Conservation (phyloP, 2,797 vertebrate genomes). For the Neoniphon sammara region DNA sequence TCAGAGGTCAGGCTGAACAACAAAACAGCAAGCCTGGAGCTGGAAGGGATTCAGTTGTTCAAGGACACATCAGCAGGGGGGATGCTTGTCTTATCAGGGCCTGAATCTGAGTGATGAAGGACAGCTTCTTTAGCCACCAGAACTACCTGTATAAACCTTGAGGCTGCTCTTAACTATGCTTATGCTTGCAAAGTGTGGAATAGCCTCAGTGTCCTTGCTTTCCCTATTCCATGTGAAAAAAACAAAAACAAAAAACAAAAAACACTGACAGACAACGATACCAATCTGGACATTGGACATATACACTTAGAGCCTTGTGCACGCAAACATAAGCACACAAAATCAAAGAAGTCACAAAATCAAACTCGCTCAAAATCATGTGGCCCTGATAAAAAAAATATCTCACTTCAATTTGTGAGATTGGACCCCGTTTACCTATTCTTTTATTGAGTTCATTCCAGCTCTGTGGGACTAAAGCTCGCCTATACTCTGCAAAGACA, state of each 20-base stretch:
- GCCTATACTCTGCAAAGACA: neutral
- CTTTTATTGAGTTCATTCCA: slow-evolving; percentile 28
- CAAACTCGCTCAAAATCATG: slow-evolving; percentile 38
- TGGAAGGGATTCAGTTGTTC: no score
- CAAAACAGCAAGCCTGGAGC: no score
- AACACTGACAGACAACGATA: no score
- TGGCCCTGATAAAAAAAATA: slow-evolving; percentile 34
- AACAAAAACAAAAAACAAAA: no score
- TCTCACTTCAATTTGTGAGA: slow-evolving; percentile 28
- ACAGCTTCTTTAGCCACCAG: no score
- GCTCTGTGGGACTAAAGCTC: slow-evolving; percentile 9
- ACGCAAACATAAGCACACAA: slow-evolving; percentile 10
- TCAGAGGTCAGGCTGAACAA: no score
- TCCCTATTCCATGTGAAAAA: slow-evolving; percentile 42
- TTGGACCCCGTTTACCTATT: slow-evolving; percentile 22
- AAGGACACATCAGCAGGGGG: no score
- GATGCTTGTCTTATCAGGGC: no score
- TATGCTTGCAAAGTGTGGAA: slow-evolving; percentile 5
- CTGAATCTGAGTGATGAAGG: no score
- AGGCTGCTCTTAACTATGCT: slow-evolving; percentile 1
- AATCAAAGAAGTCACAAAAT: slow-evolving; percentile 26
- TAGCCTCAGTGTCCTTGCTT: no score
- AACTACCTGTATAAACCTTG: neutral
- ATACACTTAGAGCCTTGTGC: slow-evolving; percentile 31
- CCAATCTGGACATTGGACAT: no score